These are phyloP conservation scores for Cantharis rustica DNA, from an alignment of 2,888 invertebrate species.

Conservation along the genomic window DNA sequence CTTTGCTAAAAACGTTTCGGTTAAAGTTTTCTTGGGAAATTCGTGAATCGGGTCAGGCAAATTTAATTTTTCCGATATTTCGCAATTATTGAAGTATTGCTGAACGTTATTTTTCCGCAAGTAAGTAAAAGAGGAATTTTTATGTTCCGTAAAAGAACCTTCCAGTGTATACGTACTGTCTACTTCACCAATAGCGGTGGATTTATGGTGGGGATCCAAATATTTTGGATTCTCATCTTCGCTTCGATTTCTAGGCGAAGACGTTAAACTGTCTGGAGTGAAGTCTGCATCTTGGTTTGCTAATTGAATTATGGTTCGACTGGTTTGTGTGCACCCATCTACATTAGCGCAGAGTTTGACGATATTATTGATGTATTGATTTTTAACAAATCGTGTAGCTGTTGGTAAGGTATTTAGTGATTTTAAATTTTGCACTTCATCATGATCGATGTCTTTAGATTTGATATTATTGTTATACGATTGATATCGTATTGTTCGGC, in stretches of 20 bases:
- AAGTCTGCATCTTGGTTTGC: slow-evolving; percentile 49
- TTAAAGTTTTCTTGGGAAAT: slow-evolving; percentile 38
- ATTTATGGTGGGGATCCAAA: slow-evolving; percentile 6
- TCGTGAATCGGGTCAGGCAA: neutral
- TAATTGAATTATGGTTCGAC: slow-evolving; percentile 62
- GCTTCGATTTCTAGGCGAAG: slow-evolving; percentile 35
- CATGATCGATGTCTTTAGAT: neutral
- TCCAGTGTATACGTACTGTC: neutral
- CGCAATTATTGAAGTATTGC: slow-evolving; percentile 14
- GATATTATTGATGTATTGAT: neutral
- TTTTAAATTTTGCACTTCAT: neutral
- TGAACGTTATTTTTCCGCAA: slow-evolving; percentile 19
- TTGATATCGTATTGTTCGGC: neutral
- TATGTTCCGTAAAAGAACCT: neutral
- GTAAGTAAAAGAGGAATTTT: neutral
- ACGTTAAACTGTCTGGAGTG: slow-evolving; percentile 48
- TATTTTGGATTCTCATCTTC: neutral
- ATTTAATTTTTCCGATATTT: neutral
- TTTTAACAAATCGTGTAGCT: neutral
- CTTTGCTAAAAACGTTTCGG: slow-evolving; percentile 42
- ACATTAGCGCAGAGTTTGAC: slow-evolving; percentile 1
- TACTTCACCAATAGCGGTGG: neutral
- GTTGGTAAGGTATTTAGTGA: neutral
- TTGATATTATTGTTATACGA: neutral
- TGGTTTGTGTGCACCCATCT: slow-evolving; percentile 60